These are phyloP conservation scores for Triops longicaudatus DNA, from an alignment of 1,140 invertebrate species.

Conservation along the genomic window DNA sequence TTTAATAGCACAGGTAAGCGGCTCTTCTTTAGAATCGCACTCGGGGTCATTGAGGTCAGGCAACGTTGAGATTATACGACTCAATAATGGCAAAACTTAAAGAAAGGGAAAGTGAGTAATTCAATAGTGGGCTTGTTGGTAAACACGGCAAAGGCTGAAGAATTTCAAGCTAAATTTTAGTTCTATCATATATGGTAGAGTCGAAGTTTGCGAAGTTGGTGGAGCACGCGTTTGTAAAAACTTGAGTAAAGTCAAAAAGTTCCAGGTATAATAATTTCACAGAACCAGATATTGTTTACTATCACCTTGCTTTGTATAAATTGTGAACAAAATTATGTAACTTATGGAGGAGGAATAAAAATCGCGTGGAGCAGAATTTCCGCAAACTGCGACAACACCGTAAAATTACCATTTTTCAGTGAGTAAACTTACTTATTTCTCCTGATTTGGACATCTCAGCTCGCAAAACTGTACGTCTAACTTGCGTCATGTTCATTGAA, in stretches of 20 bases:
- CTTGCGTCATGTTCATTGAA: constrained; percentile 42
- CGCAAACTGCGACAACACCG: no score
- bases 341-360: no score
- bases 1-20: constrained; percentile 45
- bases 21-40: constrained; percentile 31
- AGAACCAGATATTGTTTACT: no score
- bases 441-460: constrained; percentile 42
- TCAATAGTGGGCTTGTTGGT: constrained; percentile 18
- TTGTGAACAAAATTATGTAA: no score
- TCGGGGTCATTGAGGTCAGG: constrained; percentile 30
- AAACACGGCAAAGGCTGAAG: not conserved
- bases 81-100: constrained; percentile 39
- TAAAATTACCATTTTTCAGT: no score
- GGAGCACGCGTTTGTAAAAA: no score
- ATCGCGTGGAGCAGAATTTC: no score
- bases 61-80: constrained; percentile 28
- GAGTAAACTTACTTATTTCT: constrained; percentile 35
- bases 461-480: constrained; percentile 40
- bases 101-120: constrained; percentile 32
- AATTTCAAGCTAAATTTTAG: not conserved
- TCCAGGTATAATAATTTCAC: no score
- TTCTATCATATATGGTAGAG: constrained; percentile 3
- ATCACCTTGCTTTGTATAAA: no score
- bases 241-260: no score
- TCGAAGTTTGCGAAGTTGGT: no score